Evolutionary conservation across 2,888 invertebrate species (phyloP).

Genomic region (Amiota communis): DNA sequence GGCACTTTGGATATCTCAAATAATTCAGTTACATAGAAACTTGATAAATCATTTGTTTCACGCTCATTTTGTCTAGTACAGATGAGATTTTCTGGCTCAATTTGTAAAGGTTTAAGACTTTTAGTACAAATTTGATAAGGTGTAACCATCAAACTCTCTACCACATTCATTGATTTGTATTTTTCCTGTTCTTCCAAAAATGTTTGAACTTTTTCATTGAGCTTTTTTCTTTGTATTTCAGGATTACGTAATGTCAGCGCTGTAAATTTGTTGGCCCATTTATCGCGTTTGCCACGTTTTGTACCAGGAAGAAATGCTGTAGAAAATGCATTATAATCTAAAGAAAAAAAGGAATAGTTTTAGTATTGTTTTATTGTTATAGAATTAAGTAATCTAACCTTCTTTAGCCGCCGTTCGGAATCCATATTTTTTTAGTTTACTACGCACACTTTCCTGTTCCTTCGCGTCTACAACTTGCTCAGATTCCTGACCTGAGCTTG

Average conservation of each 20-base stretch:
- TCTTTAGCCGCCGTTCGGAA: conserved; percentile 72
- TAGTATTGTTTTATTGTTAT: not conserved
- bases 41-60: conserved; percentile 42
- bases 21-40: conserved; percentile 75
- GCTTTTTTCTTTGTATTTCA: conserved; percentile 58
- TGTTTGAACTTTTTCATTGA: conserved; percentile 55
- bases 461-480: conserved; percentile 45
- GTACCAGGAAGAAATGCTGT: conserved; percentile 50
- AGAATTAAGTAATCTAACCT: conserved; percentile 47
- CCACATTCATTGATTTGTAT: conserved; percentile 32
- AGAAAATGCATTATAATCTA: conserved; percentile 62
- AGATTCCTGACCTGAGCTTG: conserved; percentile 41
- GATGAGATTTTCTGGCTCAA: conserved; percentile 31
- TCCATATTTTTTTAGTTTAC: conserved; percentile 78
- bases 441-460: conserved; percentile 68
- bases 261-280: conserved; percentile 72
- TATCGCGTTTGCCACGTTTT: conserved; percentile 54
- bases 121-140: conserved; percentile 50
- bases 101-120: conserved; percentile 38
- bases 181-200: conserved; percentile 55
- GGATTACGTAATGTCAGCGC: conserved; percentile 67
- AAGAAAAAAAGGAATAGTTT: conserved; percentile 10
- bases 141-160: conserved; percentile 9
- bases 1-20: conserved; percentile 72
- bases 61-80: conserved; percentile 31